Evolutionary conservation across 2,888 invertebrate species (phyloP).

Genomic region (Lissocephala sabroskyi): DNA sequence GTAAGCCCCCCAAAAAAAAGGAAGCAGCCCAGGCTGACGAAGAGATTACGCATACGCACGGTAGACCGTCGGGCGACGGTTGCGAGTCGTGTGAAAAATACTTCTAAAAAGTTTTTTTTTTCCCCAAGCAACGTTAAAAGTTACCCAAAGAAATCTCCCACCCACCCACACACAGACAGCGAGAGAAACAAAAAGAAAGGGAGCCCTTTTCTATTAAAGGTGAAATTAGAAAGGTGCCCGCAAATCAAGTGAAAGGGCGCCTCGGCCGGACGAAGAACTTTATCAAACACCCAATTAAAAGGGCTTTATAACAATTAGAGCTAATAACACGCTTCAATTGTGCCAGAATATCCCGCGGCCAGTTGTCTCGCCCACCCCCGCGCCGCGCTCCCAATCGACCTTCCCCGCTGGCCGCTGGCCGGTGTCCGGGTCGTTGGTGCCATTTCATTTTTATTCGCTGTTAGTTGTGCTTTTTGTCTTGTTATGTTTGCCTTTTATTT

Average conservation of each 20-base stretch:
- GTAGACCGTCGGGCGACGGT: not conserved
- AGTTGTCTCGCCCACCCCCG: too few species aligned
- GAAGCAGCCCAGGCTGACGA: not conserved
- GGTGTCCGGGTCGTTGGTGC: slow-evolving; percentile 8
- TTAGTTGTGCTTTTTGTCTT: slow-evolving; percentile 4
- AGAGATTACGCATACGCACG: slow-evolving; percentile 45
- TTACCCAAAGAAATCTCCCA: not conserved
- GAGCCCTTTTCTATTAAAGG: slow-evolving; percentile 50
- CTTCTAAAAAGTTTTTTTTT: slow-evolving; percentile 37
- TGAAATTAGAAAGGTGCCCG: slow-evolving; percentile 21
- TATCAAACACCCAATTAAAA: slow-evolving; percentile 61
- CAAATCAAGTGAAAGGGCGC: not conserved
- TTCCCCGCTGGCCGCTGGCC: not conserved
- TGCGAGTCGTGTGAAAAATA: slow-evolving; percentile 49
- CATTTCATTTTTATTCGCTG: slow-evolving; percentile 46
- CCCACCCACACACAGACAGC: too few species aligned
- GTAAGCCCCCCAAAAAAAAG: too few species aligned
- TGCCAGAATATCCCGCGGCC: slow-evolving; percentile 41
- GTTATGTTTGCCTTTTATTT: slow-evolving; percentile 10
- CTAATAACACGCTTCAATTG: slow-evolving; percentile 62
- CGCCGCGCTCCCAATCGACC: too few species aligned
- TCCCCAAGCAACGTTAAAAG: not conserved
- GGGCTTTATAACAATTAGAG: slow-evolving; percentile 61
- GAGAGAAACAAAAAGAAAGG: slow-evolving; percentile 15
- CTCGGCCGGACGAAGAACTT: slow-evolving; percentile 28